Percentiles rank a stretch among this genome's conserved stretches.
phyloP scores from a whole-genome alignment of 2,797 vertebrate genomes.

The Silurus aristotelis region DNA sequence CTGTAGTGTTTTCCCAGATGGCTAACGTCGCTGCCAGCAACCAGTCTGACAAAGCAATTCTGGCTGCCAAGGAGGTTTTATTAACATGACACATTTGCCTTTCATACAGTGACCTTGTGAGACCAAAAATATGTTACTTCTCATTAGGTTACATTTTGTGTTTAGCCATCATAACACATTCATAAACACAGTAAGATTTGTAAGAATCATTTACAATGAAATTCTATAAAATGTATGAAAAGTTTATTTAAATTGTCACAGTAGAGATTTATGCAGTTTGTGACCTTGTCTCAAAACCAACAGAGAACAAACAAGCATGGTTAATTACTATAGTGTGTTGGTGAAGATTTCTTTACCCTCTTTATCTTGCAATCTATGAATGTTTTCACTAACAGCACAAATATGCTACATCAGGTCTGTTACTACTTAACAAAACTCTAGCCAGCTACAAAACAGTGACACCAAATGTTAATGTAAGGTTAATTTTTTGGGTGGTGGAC shows the following conservation, averaged over 20 bases:
- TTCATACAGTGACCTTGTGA: neutral
- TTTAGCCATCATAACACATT: neutral
- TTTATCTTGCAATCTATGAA: neutral
- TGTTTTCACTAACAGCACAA: neutral
- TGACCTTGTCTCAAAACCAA: neutral
- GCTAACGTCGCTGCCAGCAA: conserved; percentile 20
- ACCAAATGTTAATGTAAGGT: neutral
- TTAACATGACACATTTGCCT: neutral
- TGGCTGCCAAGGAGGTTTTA: neutral
- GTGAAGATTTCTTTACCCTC: neutral
- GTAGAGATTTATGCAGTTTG: neutral
- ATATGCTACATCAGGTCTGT: neutral
- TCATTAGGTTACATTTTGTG: neutral
- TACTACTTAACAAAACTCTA: neutral
- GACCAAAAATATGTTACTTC: neutral
- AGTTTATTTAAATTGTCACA: neutral
- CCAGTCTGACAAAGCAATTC: conserved; percentile 23
- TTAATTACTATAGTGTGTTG: neutral
- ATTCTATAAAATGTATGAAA: neutral
- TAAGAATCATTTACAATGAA: neutral
- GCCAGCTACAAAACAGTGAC: neutral
- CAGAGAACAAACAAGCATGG: neutral
- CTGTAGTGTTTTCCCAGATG: conserved; percentile 27
- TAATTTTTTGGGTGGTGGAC: neutral
- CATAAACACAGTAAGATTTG: neutral